Evolutionary conservation across 2,888 invertebrate species (phyloP).

Genomic region (Mesodorylaimus sp.): DNA sequence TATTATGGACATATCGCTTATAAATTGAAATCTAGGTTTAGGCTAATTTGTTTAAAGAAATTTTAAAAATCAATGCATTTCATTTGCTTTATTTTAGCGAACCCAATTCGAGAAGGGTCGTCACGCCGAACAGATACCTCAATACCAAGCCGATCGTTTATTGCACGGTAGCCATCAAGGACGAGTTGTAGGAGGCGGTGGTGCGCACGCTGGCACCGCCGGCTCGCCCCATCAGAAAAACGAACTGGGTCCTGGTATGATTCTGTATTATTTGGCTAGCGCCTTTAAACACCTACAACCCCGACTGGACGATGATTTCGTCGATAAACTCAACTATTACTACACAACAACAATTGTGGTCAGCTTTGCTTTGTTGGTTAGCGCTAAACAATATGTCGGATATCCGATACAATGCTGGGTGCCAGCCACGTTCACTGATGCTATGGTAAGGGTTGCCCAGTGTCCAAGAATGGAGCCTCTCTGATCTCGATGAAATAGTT

Average conservation of each 20-base stretch:
- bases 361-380: constrained; percentile 7
- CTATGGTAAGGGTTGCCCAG: too few relatives aligned
- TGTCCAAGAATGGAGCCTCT: too few relatives aligned
- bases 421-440: constrained; percentile 11
- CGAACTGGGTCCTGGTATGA: constrained; percentile 30
- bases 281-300: constrained; percentile 8
- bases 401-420: constrained; percentile 12
- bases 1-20: too few relatives aligned
- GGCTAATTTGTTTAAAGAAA: too few relatives aligned
- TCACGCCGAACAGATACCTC: constrained; percentile 28
- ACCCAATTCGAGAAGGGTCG: constrained; percentile 27
- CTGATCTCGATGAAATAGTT: too few relatives aligned
- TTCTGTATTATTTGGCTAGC: constrained; percentile 19
- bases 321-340: constrained; percentile 10
- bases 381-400: constrained; percentile 10
- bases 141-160: constrained; percentile 29
- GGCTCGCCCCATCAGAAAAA: too few relatives aligned
- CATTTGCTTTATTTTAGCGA: too few relatives aligned
- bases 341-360: constrained; percentile 9
- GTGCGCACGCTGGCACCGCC: constrained; percentile 24
- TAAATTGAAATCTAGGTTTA: too few relatives aligned
- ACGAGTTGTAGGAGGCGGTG: constrained; percentile 23
- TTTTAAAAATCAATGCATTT: too few relatives aligned
- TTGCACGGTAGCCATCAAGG: constrained; percentile 30
- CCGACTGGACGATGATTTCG: constrained; percentile 11